Conservation (phyloP, 2,113 vertebrate genomes). For the Amia ocellicauda region DNA sequence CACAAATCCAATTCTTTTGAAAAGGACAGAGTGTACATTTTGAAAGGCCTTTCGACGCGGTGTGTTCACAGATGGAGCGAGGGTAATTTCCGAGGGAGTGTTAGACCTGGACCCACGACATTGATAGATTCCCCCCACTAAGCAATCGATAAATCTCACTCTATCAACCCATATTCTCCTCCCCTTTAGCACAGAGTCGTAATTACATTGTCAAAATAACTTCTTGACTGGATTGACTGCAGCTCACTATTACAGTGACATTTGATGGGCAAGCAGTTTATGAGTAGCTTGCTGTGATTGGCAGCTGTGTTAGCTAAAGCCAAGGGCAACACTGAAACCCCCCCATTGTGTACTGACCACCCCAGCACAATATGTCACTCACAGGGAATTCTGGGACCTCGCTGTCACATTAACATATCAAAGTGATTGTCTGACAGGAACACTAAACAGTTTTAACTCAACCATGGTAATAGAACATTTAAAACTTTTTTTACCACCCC, state of each 20-base stretch:
- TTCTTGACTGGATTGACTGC: constrained; percentile 60
- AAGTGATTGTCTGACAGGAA: constrained; percentile 61
- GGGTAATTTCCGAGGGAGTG: constrained; percentile 65
- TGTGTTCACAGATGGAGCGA: constrained; percentile 54
- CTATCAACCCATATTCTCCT: constrained; percentile 64
- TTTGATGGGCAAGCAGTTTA: constrained; percentile 71
- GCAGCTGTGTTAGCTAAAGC: constrained; percentile 63
- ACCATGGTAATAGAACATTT: constrained; percentile 38
- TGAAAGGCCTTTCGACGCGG: constrained; percentile 30
- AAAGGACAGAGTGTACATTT: constrained; percentile 34
- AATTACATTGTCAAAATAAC: constrained; percentile 94
- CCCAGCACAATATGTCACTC: constrained; percentile 57
- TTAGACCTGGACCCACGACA: constrained; percentile 72
- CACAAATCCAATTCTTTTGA: constrained; percentile 23
- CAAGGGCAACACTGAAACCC: constrained; percentile 61
- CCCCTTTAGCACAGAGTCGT: constrained; percentile 72
- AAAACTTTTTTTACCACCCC: constrained; percentile 20
- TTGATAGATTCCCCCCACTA: constrained; percentile 92
- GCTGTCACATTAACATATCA: constrained; percentile 74
- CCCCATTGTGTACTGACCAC: constrained; percentile 59
- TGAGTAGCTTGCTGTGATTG: constrained; percentile 67
- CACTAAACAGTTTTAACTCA: constrained; percentile 49
- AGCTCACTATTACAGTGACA: constrained; percentile 60
- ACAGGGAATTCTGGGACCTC: constrained; percentile 47
- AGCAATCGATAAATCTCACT: constrained; percentile 87